phyloP scores from a whole-genome alignment of 2,797 vertebrate genomes.

The Podargus strigoides region DNA sequence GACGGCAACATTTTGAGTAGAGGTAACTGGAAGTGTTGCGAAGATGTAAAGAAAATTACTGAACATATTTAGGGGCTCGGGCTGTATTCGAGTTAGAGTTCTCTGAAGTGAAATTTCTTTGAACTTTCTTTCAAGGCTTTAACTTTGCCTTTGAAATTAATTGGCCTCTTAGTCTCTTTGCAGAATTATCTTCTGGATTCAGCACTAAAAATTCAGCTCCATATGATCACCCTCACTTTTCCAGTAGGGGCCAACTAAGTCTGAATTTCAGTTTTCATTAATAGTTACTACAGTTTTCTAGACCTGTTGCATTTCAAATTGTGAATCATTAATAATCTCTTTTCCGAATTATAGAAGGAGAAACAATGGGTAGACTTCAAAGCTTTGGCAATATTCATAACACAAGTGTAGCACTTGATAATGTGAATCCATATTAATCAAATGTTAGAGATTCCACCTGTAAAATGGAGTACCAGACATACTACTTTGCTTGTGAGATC shows the following conservation, averaged over 20 bases:
- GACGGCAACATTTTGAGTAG: not conserved
- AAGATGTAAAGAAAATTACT: not conserved
- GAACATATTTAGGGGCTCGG: fast-evolving
- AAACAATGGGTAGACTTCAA: not conserved
- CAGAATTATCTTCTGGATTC: not conserved
- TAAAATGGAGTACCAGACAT: not conserved
- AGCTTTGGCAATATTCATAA: not conserved
- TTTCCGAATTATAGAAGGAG: not conserved
- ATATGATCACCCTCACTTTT: not conserved
- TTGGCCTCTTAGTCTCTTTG: not conserved
- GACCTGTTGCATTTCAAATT: not conserved
- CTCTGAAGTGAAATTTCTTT: not conserved
- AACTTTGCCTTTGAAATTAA: not conserved
- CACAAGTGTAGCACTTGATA: not conserved
- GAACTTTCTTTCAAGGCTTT: not conserved
- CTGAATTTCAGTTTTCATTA: not conserved
- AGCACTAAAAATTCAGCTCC: not conserved
- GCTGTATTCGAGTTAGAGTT: not conserved
- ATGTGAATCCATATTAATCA: not conserved
- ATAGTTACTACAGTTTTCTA: not conserved
- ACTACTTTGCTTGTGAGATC: not conserved
- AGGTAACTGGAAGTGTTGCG: not conserved
- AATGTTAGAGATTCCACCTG: not conserved
- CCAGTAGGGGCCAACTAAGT: not conserved
- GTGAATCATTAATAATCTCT: not conserved